phyloP scores from a whole-genome alignment of 2,888 invertebrate genomes.

The Ornithoptera alexandrae region DNA sequence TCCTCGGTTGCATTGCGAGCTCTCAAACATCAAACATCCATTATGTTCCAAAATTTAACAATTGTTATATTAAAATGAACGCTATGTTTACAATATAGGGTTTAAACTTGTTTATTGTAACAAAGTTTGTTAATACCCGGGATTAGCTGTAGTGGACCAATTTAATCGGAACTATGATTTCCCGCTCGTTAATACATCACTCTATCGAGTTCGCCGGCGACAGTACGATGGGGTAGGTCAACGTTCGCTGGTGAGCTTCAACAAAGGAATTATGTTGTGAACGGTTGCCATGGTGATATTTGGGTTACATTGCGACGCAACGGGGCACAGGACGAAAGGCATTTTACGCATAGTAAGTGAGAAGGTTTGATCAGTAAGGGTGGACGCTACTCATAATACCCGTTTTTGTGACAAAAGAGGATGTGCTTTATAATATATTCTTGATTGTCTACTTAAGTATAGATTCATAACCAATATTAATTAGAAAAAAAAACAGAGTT shows the following conservation, averaged over 20 bases:
- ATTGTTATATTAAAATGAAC: background rate
- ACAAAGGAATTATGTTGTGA: slow-evolving; percentile 62
- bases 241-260: slow-evolving; percentile 46
- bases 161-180: slow-evolving; percentile 25
- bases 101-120: slow-evolving; percentile 5
- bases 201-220: slow-evolving; percentile 4
- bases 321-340: slow-evolving; percentile 43
- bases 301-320: slow-evolving; percentile 56
- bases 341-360: background rate
- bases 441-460: no score
- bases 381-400: background rate
- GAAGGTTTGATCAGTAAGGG: background rate
- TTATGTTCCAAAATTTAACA: background rate
- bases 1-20: slow-evolving; percentile 16
- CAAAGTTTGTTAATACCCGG: slow-evolving; percentile 13
- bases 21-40: slow-evolving; percentile 10
- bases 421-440: no score
- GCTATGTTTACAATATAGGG: background rate
- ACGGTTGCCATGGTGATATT: slow-evolving; percentile 66
- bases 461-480: no score
- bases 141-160: slow-evolving; percentile 25
- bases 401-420: background rate
- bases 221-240: slow-evolving; percentile 44
- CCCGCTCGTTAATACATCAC: background rate
- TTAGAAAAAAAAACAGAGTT: no score